These are phyloP conservation scores for Phalanger gymnotis DNA, from an alignment of 2,797 vertebrate genomes.

Conservation along the genomic window DNA sequence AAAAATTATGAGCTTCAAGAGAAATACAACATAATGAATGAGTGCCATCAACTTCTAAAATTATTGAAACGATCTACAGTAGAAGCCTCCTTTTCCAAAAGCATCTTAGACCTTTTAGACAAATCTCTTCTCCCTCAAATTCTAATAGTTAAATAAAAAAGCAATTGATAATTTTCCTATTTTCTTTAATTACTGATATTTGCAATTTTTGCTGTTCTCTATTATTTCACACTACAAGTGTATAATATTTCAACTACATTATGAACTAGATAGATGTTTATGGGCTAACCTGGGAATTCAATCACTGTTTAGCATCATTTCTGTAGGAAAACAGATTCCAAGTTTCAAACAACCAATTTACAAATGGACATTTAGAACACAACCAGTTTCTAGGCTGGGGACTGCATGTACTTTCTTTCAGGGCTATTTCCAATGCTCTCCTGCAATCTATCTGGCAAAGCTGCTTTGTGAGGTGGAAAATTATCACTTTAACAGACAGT, in stretches of 20 bases:
- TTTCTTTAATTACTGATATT: not conserved
- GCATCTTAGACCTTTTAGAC: conserved; percentile 8
- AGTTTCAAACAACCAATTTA: not conserved
- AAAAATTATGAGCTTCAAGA: conserved; percentile 1
- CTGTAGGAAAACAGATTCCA: not conserved
- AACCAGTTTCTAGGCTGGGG: not conserved
- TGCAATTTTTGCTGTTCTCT: not conserved
- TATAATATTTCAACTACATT: not conserved
- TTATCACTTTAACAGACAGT: not conserved
- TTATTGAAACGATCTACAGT: not conserved
- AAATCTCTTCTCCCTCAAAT: not conserved
- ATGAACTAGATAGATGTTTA: not conserved
- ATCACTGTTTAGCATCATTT: not conserved
- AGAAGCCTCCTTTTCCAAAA: not conserved
- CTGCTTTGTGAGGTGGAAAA: not conserved
- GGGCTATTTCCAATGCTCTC: not conserved
- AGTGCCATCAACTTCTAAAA: conserved; percentile 1
- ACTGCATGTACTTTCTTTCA: too few species aligned
- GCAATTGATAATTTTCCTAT: conserved; percentile 23
- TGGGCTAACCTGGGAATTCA: not conserved
- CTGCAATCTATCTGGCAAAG: not conserved
- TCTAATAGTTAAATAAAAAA: conserved; percentile 16
- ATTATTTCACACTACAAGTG: conserved; percentile 2
- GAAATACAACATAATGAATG: not conserved
- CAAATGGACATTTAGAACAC: not conserved